Base-by-base conservation (phyloP, 2,113 vertebrate genomes). In the Kryptolebias marmoratus region DNA sequence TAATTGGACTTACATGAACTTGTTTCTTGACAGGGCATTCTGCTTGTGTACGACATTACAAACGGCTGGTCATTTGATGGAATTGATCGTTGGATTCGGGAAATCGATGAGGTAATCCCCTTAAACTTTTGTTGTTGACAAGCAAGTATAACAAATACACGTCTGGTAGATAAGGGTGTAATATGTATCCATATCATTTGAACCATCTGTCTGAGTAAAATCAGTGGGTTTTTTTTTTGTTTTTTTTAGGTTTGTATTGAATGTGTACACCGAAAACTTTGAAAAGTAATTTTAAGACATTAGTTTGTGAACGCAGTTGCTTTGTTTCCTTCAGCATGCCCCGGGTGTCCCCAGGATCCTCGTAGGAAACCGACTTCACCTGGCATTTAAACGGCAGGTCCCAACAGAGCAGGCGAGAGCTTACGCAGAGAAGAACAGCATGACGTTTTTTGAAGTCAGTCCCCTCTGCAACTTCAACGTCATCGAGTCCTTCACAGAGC, bases 371-470 rank as follows among this genome's bases (percentile, higher is more conserved):
- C 94, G 98, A 73, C 95, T 99, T 7, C 98, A 99, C 86, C 80
- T 99, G 36, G 98, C 98, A 55, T 99, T 98, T 91, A 99, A 98
- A 89, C 89, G 98, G 39, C 97, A 98, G 90, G 98, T 99, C 27
- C 97, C 96, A 0, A 99, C 98, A 0, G 98, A 99, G 92, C 97
- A 98, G 84, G 98, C 98, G 0, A 94, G 97, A 0, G 95, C 97
- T 2, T 98, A 99, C 0, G 98, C 98, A 0, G 97, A 99, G 89
- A 98, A 97, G 88, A 99, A 98, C 85, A 96, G 95, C 89, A 99
- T 99, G 98, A 99, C 98, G 0, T 99, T 99, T 86, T 99, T 99
- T 0, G 98, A 99, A 86, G 97, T 99, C 92, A 99, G 97, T 82
- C 98, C 98, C 0, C 92, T 99, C 70, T 99, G 98, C 93, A 99